Conservation (phyloP, 2,888 invertebrate genomes). For the Epistrophe eligans region DNA sequence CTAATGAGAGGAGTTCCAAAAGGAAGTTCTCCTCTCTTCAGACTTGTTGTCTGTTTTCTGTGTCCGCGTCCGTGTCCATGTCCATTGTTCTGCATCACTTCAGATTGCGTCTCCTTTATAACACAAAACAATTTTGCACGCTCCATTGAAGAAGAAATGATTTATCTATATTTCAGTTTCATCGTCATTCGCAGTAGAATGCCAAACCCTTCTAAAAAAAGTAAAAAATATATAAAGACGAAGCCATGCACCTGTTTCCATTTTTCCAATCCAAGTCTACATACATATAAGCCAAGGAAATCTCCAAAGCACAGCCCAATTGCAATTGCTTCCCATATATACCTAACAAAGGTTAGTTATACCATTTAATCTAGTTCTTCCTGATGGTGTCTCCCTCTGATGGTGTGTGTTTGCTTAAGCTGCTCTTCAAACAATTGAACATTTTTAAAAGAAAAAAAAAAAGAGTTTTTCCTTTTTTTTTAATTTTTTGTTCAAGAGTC, state of each 20-base stretch:
- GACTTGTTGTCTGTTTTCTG: background rate
- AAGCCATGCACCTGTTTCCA: conserved; percentile 57
- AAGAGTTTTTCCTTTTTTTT: background rate
- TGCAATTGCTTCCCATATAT: conserved; percentile 55
- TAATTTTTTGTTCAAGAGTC: background rate
- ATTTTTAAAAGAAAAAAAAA: conserved; percentile 21
- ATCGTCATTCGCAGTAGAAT: conserved; percentile 1
- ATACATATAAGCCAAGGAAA: background rate
- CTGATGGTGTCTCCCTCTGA: conserved; percentile 51
- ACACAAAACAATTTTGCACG: conserved; percentile 66
- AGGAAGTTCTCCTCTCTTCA: conserved; percentile 9
- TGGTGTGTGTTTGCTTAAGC: conserved; percentile 27
- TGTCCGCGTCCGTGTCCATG: background rate
- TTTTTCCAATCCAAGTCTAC: background rate
- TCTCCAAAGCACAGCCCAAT: conserved; percentile 47
- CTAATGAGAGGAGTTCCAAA: conserved; percentile 37
- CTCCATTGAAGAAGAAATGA: conserved; percentile 75
- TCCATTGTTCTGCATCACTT: conserved; percentile 68
- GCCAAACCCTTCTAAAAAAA: conserved; percentile 69
- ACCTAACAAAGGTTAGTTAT: conserved; percentile 64
- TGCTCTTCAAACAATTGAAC: conserved; percentile 63
- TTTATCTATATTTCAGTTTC: conserved; percentile 64
- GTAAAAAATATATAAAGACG: conserved; percentile 36
- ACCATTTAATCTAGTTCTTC: conserved; percentile 71
- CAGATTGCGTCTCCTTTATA: conserved; percentile 57